These are phyloP conservation scores for Anagyrus pseudococci DNA, from an alignment of 2,888 invertebrate species.

Conservation along the genomic window DNA sequence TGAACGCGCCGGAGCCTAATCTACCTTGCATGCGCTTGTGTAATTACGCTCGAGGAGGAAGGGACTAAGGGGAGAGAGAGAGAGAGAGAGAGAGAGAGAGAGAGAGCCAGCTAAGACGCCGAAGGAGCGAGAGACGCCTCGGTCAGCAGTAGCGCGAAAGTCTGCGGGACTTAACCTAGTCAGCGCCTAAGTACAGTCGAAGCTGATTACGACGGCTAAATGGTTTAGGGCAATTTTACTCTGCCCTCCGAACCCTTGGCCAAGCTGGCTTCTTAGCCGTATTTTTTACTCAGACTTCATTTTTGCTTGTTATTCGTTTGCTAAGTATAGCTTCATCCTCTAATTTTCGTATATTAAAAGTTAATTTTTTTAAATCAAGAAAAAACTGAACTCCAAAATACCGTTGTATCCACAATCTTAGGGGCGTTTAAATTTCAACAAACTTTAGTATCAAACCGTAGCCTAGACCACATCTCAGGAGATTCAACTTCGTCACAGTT, in stretches of 20 bases:
- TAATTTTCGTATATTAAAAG: too few relatives aligned
- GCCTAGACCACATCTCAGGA: too few relatives aligned
- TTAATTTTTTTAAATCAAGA: too few relatives aligned
- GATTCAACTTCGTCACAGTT: too few relatives aligned
- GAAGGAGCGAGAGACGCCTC: slow-evolving; percentile 1
- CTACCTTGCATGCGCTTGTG: slow-evolving; percentile 38
- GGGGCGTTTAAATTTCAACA: too few relatives aligned
- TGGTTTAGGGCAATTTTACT: slow-evolving; percentile 26
- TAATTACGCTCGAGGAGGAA: slow-evolving; percentile 28
- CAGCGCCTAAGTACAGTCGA: slow-evolving; percentile 34
- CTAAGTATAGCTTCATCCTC: too few relatives aligned
- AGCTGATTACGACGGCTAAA: slow-evolving; percentile 38
- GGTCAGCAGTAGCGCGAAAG: slow-evolving; percentile 15
- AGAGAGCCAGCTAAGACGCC: background rate
- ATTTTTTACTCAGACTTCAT: too few relatives aligned
- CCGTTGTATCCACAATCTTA: too few relatives aligned
- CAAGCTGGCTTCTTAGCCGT: background rate
- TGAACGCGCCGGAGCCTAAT: slow-evolving; percentile 33
- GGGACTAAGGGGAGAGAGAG: slow-evolving; percentile 7
- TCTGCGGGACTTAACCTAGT: slow-evolving; percentile 35
- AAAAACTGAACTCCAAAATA: too few relatives aligned
- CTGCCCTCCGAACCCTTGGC: background rate
- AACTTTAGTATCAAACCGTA: too few relatives aligned
- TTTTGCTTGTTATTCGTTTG: too few relatives aligned
- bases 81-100: background rate